Conservation (phyloP, 2,888 invertebrate genomes). For the Aelia acuminata region DNA sequence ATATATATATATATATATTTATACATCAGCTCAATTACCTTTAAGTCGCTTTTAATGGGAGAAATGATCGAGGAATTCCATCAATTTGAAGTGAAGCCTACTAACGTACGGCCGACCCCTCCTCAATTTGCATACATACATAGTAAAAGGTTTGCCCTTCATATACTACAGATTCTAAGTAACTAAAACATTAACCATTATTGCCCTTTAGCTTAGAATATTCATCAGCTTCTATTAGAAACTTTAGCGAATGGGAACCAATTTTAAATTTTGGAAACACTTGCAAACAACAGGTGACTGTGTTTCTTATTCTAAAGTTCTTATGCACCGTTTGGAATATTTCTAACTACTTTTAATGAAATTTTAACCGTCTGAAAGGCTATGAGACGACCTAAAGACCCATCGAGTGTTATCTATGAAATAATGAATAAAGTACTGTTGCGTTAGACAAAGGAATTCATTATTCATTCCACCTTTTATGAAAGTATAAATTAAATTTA, state of each 20-base stretch:
- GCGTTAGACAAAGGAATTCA: too few relatives aligned
- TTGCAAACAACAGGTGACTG: neutral
- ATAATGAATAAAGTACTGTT: too few relatives aligned
- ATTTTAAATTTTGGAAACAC: neutral
- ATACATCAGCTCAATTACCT: neutral
- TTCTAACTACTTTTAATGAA: neutral
- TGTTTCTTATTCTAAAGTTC: neutral
- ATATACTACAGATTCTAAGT: constrained; percentile 46
- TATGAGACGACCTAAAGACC: too few relatives aligned
- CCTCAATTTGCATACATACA: constrained; percentile 43
- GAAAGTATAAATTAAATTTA: too few relatives aligned
- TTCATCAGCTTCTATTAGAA: constrained; percentile 8
- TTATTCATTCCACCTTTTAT: too few relatives aligned
- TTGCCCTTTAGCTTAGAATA: constrained; percentile 11
- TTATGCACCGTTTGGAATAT: neutral
- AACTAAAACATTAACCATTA: constrained; percentile 44
- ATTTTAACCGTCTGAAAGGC: neutral
- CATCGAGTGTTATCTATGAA: too few relatives aligned
- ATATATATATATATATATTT: too few relatives aligned
- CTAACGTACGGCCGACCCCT: neutral
- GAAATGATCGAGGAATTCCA: neutral
- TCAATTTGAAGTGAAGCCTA: neutral
- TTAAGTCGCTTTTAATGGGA: neutral
- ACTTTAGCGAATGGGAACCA: neutral
- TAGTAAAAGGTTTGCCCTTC: constrained; percentile 41